Evolutionary conservation across 2,113 vertebrate genomes (phyloP).

Genomic region (Mesocricetus auratus): DNA sequence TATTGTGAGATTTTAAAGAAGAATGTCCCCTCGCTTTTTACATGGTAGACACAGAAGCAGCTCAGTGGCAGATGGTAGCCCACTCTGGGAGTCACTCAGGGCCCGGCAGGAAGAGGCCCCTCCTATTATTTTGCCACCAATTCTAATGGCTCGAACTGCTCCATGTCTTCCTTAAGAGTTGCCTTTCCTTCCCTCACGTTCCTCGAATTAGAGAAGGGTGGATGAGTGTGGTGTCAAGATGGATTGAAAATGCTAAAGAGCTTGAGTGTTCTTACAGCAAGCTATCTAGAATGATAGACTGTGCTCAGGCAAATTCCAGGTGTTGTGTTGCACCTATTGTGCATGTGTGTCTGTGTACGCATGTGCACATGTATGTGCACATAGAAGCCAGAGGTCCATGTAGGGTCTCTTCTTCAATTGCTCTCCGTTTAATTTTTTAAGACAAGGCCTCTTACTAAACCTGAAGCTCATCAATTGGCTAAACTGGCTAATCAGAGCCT

Average conservation of each 20-base stretch:
- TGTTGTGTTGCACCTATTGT: not conserved
- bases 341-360: not conserved
- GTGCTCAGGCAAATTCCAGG: not conserved
- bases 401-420: not conserved
- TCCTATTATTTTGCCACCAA: not conserved
- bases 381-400: no score
- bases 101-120: not conserved
- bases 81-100: not conserved
- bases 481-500: not conserved
- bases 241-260: not conserved
- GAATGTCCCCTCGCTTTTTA: not conserved
- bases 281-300: not conserved
- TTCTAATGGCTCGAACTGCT: not conserved
- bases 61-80: not conserved
- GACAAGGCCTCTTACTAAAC: not conserved
- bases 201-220: not conserved
- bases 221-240: not conserved
- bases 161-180: not conserved
- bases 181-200: not conserved
- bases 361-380: not conserved
- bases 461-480: not conserved
- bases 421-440: not conserved
- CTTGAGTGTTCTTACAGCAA: not conserved
- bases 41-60: not conserved
- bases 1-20: not conserved